phyloP scores from a whole-genome alignment of 2,113 vertebrate species.

The Apteryx owenii region DNA sequence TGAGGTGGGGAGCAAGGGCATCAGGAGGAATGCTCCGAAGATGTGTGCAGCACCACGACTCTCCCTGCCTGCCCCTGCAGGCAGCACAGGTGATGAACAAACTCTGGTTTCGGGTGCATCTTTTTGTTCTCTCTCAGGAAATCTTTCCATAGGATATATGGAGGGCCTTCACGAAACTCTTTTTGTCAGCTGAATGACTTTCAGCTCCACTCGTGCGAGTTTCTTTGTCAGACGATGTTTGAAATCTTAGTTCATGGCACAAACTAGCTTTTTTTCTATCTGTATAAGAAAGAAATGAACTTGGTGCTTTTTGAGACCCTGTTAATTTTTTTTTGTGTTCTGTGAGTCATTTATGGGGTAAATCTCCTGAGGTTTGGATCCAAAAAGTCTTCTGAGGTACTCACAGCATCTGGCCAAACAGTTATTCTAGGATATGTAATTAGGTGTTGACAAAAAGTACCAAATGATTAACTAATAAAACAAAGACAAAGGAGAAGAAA shows the following conservation, averaged over 20 bases:
- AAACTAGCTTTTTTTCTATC: not conserved
- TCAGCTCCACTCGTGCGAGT: too few species aligned
- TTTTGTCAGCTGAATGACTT: not conserved
- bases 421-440: not conserved
- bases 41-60: not conserved
- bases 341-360: not conserved
- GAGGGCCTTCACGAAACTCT: rapidly evolving
- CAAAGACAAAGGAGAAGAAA: not conserved
- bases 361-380: not conserved
- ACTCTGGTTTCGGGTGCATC: not conserved
- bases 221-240: not conserved
- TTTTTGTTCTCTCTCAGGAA: not conserved
- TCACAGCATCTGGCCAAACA: not conserved
- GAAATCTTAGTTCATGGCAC: not conserved
- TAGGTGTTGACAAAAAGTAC: not conserved
- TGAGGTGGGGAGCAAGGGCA: not conserved
- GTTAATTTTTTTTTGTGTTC: not conserved
- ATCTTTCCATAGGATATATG: not conserved
- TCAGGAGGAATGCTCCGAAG: not conserved
- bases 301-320: not conserved
- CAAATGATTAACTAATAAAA: not conserved
- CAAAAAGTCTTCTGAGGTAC: not conserved
- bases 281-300: not conserved
- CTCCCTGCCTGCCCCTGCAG: not conserved
- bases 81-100: not conserved